A percentile compares a stretch with the other conserved stretches of the same genome.
These are phyloP conservation scores for Petrolisthes manimaculis DNA, from an alignment of 2,888 invertebrate genomes.

Conservation along the genomic window DNA sequence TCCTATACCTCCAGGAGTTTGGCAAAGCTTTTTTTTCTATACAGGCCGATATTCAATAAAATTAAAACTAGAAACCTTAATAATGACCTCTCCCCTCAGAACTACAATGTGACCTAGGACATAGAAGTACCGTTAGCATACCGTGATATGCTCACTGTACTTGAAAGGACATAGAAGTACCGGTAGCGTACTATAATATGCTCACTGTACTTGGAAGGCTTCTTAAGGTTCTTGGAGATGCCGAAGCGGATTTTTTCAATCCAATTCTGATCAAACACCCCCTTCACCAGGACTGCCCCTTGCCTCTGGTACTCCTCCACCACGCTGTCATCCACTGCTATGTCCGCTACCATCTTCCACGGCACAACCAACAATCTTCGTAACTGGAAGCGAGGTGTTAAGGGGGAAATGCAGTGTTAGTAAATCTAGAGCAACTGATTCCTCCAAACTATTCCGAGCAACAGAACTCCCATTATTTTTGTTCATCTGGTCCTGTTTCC, in stretches of 20 bases:
- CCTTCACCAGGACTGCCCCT: slow-evolving; percentile 67
- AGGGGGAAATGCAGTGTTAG: too few species aligned
- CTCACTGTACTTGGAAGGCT: slow-evolving; percentile 67
- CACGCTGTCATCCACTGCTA: slow-evolving; percentile 9
- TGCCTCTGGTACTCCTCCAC: slow-evolving; percentile 59
- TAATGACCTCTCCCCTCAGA: neutral
- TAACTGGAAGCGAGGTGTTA: too few species aligned
- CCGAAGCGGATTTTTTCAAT: slow-evolving; percentile 67
- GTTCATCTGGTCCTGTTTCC: too few species aligned
- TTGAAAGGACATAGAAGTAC: slow-evolving; percentile 61
- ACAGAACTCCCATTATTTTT: too few species aligned
- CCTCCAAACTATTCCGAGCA: too few species aligned
- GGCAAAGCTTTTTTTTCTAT: too few species aligned
- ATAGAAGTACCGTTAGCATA: too few species aligned
- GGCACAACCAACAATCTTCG: too few species aligned
- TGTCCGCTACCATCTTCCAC: slow-evolving; percentile 21
- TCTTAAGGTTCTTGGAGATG: slow-evolving; percentile 67
- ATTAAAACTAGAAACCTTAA: too few species aligned
- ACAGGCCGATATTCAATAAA: too few species aligned
- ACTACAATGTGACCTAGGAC: neutral
- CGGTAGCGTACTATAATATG: slow-evolving; percentile 55
- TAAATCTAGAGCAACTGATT: too few species aligned
- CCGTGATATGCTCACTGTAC: slow-evolving; percentile 66
- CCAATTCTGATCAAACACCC: slow-evolving; percentile 67
- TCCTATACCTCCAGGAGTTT: too few species aligned